Evolutionary conservation across 2,888 invertebrate species (phyloP).

Genomic region (Latheticus oryzae): DNA sequence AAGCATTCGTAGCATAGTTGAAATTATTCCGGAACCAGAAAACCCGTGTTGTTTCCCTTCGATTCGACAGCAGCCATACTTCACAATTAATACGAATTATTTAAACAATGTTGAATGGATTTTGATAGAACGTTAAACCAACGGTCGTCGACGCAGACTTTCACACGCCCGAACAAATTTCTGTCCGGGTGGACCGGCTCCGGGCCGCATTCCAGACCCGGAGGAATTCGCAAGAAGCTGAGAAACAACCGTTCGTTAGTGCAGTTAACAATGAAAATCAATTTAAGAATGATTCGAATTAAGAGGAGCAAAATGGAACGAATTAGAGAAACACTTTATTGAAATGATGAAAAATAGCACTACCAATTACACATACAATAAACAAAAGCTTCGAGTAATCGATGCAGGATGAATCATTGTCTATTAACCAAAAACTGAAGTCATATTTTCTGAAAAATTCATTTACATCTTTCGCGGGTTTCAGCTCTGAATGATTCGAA

Average conservation of each 20-base stretch:
- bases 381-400: no score
- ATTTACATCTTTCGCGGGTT: no score
- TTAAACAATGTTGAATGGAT: conserved; percentile 33
- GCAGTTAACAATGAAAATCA: no score
- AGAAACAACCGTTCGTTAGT: no score
- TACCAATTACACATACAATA: no score
- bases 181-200: conserved; percentile 41
- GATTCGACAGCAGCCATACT: conserved; percentile 33
- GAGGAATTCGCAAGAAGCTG: conserved; percentile 45
- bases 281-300: no score
- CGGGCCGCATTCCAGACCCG: conserved; percentile 45
- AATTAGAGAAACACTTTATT: no score
- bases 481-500: neutral
- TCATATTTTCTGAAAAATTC: no score
- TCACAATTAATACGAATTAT: conserved; percentile 38
- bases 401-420: no score
- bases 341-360: no score
- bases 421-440: no score
- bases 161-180: conserved; percentile 47
- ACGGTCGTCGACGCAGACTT: conserved; percentile 22
- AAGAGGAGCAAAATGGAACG: no score
- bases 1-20: conserved; percentile 28
- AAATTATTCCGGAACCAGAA: conserved; percentile 34
- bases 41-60: conserved; percentile 30
- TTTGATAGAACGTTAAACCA: conserved; percentile 32